These are phyloP conservation scores for Poeciliopsis infans DNA, from an alignment of 2,797 vertebrate genomes.

Conservation along the genomic window DNA sequence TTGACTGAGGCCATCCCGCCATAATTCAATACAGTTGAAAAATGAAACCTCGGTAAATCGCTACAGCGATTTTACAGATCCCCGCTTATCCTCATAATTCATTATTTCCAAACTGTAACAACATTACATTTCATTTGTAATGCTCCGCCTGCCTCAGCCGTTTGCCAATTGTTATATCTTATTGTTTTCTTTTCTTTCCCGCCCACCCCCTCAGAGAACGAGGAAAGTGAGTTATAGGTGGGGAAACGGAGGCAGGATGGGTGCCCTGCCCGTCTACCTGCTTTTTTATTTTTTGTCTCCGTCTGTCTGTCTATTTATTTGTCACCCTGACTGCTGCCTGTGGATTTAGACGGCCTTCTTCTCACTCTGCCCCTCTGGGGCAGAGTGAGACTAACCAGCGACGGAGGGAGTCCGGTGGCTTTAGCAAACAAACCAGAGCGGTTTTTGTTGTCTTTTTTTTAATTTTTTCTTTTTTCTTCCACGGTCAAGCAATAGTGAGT, in stretches of 20 bases:
- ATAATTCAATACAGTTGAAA: constrained; percentile 80
- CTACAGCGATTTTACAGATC: constrained; percentile 78
- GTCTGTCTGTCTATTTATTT: constrained; percentile 25
- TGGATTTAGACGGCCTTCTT: constrained; percentile 15
- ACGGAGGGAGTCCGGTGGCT: constrained; percentile 5
- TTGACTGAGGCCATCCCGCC: constrained; percentile 77
- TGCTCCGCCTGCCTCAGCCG: constrained; percentile 75
- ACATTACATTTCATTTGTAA: constrained; percentile 80
- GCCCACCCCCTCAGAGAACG: constrained; percentile 44
- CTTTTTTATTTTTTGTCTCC: constrained; percentile 6
- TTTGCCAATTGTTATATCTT: constrained; percentile 78
- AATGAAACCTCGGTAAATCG: constrained; percentile 77
- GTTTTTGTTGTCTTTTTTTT: constrained; percentile 53
- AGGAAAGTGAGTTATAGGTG: constrained; percentile 71
- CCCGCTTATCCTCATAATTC: constrained; percentile 77
- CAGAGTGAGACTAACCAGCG: constrained; percentile 8
- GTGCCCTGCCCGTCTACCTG: constrained; percentile 17
- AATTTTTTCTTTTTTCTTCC: constrained; percentile 7
- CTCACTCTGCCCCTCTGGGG: constrained; percentile 35
- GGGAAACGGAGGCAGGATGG: constrained; percentile 52
- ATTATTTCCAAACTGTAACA: constrained; percentile 79
- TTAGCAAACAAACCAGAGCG: constrained; percentile 29
- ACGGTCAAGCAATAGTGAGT: constrained; percentile 50
- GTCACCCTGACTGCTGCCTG: constrained; percentile 18
- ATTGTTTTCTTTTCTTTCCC: constrained; percentile 56